Conservation (phyloP, 2,113 vertebrate species). For the Myrmecobius fasciatus region DNA sequence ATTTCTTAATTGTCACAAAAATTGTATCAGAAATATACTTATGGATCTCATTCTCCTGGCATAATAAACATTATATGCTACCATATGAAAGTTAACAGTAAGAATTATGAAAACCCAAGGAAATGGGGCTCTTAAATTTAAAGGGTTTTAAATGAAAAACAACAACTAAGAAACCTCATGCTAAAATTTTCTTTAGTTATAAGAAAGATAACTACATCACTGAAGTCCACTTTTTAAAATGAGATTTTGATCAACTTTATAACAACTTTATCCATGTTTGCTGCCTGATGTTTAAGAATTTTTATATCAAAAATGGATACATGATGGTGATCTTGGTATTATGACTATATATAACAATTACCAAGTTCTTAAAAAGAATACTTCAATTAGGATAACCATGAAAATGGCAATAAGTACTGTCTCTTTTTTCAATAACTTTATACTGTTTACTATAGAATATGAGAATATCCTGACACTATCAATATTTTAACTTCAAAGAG, state of each 20-base stretch:
- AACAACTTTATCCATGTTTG: neutral
- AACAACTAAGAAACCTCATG: neutral
- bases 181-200: neutral
- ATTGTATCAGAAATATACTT: constrained; percentile 13
- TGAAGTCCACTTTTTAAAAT: neutral
- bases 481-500: constrained; percentile 19
- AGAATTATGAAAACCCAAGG: constrained; percentile 4
- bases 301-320: constrained; percentile 19
- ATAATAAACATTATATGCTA: neutral
- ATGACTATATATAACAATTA: constrained; percentile 4
- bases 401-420: constrained; percentile 36
- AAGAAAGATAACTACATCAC: neutral
- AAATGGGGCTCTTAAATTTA: constrained; percentile 13
- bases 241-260: neutral
- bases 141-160: constrained; percentile 37
- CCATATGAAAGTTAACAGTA: neutral
- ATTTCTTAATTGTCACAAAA: constrained; percentile 1
- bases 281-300: neutral
- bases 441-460: neutral
- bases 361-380: neutral
- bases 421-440: constrained; percentile 15
- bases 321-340: neutral
- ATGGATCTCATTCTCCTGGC: neutral
- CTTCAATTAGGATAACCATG: neutral
- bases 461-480: constrained; percentile 23